Evolutionary conservation across 2,113 vertebrate species (phyloP).

Genomic region (Oreochromis spilurus): DNA sequence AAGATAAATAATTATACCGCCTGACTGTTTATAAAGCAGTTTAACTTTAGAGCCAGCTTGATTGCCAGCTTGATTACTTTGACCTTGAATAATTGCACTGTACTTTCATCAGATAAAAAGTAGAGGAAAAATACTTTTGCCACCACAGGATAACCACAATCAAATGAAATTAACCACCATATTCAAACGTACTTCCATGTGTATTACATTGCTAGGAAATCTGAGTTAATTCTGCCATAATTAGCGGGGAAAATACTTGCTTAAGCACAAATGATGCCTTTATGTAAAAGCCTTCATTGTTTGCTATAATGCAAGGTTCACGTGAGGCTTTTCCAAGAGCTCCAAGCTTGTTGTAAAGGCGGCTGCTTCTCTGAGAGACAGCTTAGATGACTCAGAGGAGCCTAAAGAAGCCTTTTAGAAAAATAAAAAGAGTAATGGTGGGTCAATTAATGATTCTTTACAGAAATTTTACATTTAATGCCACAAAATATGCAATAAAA

Average conservation of each 20-base stretch:
- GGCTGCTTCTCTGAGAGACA: neutral
- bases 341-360: neutral
- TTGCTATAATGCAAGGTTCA: constrained; percentile 30
- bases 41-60: neutral
- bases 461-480: neutral
- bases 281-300: constrained; percentile 63
- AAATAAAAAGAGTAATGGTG: neutral
- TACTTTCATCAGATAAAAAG: neutral
- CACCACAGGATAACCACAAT: neutral
- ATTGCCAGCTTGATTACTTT: neutral
- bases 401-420: neutral
- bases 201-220: constrained; percentile 25
- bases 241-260: constrained; percentile 35
- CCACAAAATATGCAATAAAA: neutral
- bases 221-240: constrained; percentile 56
- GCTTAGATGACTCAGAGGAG: neutral
- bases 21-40: neutral
- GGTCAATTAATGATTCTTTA: neutral
- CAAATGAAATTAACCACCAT: neutral
- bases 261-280: constrained; percentile 37
- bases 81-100: neutral
- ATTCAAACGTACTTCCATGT: constrained; percentile 10
- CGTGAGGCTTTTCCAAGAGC: constrained; percentile 25
- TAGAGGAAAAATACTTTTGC: neutral
- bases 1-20: neutral